A percentile compares a stretch with the other conserved stretches of the same genome.
Evolutionary conservation across 1,140 invertebrate genomes (phyloP).

Genomic region (Caerostris darwini): DNA sequence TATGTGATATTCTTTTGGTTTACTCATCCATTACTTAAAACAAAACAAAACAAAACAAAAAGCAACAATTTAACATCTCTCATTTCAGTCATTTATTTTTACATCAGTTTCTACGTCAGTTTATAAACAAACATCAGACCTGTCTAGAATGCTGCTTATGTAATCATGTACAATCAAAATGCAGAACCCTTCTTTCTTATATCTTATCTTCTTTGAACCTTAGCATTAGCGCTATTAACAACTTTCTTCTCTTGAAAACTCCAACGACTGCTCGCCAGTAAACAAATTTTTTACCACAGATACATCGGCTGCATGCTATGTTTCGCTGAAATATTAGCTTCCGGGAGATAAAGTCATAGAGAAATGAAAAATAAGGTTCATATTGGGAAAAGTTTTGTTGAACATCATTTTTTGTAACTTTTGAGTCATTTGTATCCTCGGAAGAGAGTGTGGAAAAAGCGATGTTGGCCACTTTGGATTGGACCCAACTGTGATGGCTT

Average conservation of each 20-base stretch:
- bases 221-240: no score
- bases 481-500: background rate
- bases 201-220: no score
- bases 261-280: background rate
- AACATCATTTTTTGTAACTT: constrained; percentile 50
- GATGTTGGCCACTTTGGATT: background rate
- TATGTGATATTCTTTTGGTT: no score
- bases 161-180: no score
- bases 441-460: background rate
- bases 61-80: no score
- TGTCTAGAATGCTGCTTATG: no score
- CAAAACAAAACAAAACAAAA: no score
- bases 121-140: no score
- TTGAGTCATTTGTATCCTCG: constrained; percentile 25
- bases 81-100: no score
- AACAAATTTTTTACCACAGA: background rate
- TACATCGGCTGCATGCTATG: background rate
- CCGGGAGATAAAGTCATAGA: constrained; percentile 10
- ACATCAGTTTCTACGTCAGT: no score
- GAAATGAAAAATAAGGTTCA: constrained; percentile 43
- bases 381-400: constrained; percentile 48
- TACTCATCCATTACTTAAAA: no score
- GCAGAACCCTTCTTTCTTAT: no score
- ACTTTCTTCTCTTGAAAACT: background rate
- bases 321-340: constrained; percentile 27